Conservation (phyloP, 2,888 invertebrate species). For the Mesorhabditis spiculigera region DNA sequence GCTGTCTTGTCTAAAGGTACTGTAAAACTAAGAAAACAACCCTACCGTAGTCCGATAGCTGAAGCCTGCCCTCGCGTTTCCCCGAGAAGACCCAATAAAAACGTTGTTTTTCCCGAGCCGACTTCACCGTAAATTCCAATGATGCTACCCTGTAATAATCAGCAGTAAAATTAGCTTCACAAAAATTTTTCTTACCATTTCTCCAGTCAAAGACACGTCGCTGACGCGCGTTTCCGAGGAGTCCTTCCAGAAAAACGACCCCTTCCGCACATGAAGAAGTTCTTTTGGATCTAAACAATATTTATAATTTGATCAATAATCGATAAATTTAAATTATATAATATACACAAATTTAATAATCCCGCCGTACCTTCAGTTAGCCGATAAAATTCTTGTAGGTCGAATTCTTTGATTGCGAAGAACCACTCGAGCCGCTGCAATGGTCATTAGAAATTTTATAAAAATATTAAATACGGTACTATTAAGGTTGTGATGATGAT, state of each 20-base stretch:
- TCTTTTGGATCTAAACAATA: conserved; percentile 14
- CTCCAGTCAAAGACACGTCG: conserved; percentile 15
- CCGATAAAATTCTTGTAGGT: conserved; percentile 68
- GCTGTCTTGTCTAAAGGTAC: conserved; percentile 12
- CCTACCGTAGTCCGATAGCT: conserved; percentile 21
- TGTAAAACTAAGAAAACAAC: background rate
- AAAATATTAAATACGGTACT: background rate
- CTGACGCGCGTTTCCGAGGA: conserved; percentile 7
- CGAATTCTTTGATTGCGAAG: conserved; percentile 60
- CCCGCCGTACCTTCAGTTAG: conserved; percentile 20
- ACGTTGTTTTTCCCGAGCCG: conserved; percentile 84
- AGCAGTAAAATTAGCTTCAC: background rate
- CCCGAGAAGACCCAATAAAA: conserved; percentile 77
- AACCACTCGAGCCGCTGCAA: conserved; percentile 37
- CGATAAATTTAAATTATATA: background rate
- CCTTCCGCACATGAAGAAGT: conserved; percentile 16
- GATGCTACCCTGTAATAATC: conserved; percentile 47
- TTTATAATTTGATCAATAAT: background rate
- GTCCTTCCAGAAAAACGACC: conserved; percentile 23
- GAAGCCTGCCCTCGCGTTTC: conserved; percentile 67
- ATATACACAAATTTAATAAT: background rate
- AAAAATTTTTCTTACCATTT: conserved; percentile 8
- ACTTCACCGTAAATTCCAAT: conserved; percentile 83
- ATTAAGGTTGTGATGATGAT: conserved; percentile 54
- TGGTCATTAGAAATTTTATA: conserved; percentile 10